Percentiles rank a stretch among this genome's conserved stretches.
Conservation (phyloP, 1,140 invertebrate species). For the Bacillus rossius region DNA sequence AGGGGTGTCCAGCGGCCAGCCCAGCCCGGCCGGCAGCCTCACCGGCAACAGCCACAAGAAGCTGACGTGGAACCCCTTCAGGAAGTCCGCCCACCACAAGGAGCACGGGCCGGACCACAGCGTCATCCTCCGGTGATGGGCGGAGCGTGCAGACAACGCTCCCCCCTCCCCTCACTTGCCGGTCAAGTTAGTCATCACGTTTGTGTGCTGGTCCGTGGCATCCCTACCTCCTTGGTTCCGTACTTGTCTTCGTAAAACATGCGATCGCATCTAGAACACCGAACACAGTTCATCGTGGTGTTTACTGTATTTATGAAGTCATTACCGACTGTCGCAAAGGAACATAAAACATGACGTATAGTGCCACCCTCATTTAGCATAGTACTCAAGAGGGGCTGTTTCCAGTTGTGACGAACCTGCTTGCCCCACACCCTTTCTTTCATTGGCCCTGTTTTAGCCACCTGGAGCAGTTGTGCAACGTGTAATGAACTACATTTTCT, state of each 20-base stretch:
- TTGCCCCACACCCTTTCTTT: too few species aligned
- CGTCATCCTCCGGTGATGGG: conserved; percentile 50
- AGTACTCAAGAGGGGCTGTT: too few species aligned
- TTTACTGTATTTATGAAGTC: neutral
- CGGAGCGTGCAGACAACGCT: neutral
- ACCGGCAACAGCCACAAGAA: conserved; percentile 50
- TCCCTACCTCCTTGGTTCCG: neutral
- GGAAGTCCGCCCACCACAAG: conserved; percentile 49
- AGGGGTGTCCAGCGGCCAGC: conserved; percentile 54
- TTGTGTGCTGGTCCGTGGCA: neutral
- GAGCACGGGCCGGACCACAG: conserved; percentile 42
- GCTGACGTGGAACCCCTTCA: conserved; percentile 62
- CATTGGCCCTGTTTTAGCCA: too few species aligned
- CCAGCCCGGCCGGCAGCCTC: conserved; percentile 54
- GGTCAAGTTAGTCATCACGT: neutral
- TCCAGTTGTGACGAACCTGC: too few species aligned
- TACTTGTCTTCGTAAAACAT: neutral
- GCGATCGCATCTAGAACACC: neutral
- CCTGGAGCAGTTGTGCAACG: too few species aligned
- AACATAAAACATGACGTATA: too few species aligned
- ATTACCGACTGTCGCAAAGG: too few species aligned
- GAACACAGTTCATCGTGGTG: neutral
- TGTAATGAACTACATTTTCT: too few species aligned
- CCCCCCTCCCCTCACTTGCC: too few species aligned
- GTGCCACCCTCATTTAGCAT: too few species aligned